Evolutionary conservation across 2,797 vertebrate species (phyloP), one percentile per base, ranked within the genome.

Genomic region (Phaenicophaeus curvirostris): DNA sequence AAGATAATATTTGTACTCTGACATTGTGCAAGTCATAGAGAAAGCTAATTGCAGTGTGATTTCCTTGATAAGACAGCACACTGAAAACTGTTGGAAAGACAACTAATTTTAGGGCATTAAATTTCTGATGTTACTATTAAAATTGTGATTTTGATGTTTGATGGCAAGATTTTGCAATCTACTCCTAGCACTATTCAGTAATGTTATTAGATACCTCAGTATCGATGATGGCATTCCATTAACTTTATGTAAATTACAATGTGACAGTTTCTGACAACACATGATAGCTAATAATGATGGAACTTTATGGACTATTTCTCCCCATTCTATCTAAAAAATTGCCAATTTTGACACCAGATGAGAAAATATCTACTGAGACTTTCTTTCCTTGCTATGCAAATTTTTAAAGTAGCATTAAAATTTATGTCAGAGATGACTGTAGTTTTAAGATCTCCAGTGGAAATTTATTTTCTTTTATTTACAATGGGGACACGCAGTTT

Each of bases 31-130:
- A 72, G 80, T 90, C 28, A 25, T 5, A 67, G 68, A 39, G 87
- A 97, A 94, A 95, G 93, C 89, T 96, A 97, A 96, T 92, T 96
- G 90, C n/a, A 13, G 37, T 86, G 74, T 93, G 93, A 87, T 82
- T 96, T 81, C 67, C 57, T 85, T 89, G 77, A 42, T 71, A 89
- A 94, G 91, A 48, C 61, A 93, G 20, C 48, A 58, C 44, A 50
- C 68, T 83, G 69, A 78, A 91, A 96, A 87, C 44, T 46, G 15
- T 92, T 94, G 72, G 35, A 39, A 83, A 78, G 51, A 61, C 44
- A 93, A 87, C 51, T 89, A 79, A 91, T 94, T 97, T 82, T 48
- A 58, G 55, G 73, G 65, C 61, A 87, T 94, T 91, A 93, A 79
- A 79, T 46, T 81, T 87, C 67, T 66, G 48, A 72, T 80, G 71